Evolutionary conservation across 2,888 invertebrate genomes (phyloP), one percentile per base, ranked within the genome.

Genomic region (Endotricha flammealis): DNA sequence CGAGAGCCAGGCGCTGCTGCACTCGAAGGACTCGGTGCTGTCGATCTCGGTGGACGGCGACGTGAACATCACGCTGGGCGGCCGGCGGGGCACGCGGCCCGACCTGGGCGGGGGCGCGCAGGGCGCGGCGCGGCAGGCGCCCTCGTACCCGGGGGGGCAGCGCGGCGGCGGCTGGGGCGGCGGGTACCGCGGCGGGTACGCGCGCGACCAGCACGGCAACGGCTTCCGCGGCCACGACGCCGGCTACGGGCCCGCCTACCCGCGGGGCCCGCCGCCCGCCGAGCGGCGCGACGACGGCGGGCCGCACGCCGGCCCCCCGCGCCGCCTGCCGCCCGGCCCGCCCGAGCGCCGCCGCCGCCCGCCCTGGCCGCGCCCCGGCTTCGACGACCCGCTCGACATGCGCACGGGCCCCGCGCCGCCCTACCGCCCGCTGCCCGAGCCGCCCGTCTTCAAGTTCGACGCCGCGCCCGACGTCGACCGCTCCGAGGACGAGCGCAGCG

Each of bases 1-100:
- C 54, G 90, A 90, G 44, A 88, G 90, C 48, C 94, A 94, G 67
- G 88, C 91, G 32, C 82, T 90, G 40, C 89, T 93, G 75, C 92
- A 92, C 63, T 91, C 91, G 4, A 91, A 89, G 42, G 87, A 89
- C 30, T 82, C 89, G 12, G 69, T 89, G 2, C 81, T 91, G 4
- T 88, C 88, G 0, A 55, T 91, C 0, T 86, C 89, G 27, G 86
- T 88, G 2, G 90, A 91, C 52, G 94, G 93, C 1, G 89, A 87
- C 11, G 63, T 93, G 1, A 75, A 88, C 39, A 85, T 92, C 6
- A 80, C 85, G 42, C 55, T 79, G 17, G 68, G 67, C 20, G 62
- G 52, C 12, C 22, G 22, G 5, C 29, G 12, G 36, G 32, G 29
- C 30, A 38, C 23, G 44, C 33, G 17, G 29, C 20, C 3, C 32